Conservation (phyloP, 2,888 invertebrate genomes). For the Ornithoptera alexandrae region DNA sequence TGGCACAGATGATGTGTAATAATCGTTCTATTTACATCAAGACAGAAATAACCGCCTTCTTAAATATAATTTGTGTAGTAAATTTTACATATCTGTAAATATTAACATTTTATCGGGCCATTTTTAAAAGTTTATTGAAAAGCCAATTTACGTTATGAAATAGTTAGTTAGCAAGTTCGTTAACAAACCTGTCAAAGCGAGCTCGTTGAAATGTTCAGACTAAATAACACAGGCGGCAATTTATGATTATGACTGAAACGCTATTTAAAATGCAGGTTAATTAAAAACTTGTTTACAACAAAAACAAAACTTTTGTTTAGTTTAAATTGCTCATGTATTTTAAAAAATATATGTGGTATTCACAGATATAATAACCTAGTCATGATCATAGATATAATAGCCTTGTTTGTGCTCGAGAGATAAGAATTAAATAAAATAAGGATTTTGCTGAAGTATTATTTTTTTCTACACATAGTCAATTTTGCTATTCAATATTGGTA, state of each 20-base stretch:
- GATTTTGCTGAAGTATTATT: too few species aligned
- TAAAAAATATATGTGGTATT: too few species aligned
- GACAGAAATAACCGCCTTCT: too few species aligned
- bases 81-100: background rate
- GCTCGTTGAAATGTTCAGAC: background rate
- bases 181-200: constrained; percentile 19
- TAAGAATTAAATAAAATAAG: too few species aligned
- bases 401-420: too few species aligned
- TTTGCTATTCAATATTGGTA: too few species aligned
- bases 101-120: background rate
- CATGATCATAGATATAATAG: too few species aligned
- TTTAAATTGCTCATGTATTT: background rate
- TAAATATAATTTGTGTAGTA: background rate
- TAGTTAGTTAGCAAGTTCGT: constrained; percentile 18
- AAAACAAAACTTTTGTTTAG: background rate
- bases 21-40: too few species aligned
- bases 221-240: background rate
- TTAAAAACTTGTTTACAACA: background rate
- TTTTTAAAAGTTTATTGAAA: background rate
- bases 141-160: constrained; percentile 9
- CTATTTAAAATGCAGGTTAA: background rate
- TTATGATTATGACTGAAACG: background rate
- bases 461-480: too few species aligned
- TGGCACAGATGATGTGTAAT: too few species aligned
- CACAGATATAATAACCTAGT: too few species aligned